These are phyloP conservation scores for Centroberyx gerrardi DNA, from an alignment of 2,797 vertebrate genomes.

Conservation along the genomic window DNA sequence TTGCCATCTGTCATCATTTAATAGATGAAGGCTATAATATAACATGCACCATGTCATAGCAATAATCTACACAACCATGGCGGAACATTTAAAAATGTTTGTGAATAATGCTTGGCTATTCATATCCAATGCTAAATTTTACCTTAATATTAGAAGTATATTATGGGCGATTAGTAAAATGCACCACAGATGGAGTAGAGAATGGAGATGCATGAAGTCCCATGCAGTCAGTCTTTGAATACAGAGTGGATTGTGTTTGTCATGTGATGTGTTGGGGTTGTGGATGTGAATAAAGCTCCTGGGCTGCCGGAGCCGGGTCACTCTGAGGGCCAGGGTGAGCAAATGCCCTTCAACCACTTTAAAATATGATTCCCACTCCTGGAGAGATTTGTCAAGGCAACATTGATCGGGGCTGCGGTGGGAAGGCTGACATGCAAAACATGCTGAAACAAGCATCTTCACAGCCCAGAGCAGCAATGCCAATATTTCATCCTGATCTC, in stretches of 20 bases:
- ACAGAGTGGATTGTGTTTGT: slow-evolving; percentile 54
- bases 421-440: slow-evolving; percentile 79
- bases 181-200: slow-evolving; percentile 24
- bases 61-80: neutral
- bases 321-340: slow-evolving; percentile 49
- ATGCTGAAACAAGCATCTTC: slow-evolving; percentile 86
- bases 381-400: slow-evolving; percentile 76
- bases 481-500: slow-evolving; percentile 83
- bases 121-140: slow-evolving; percentile 8
- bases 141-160: neutral
- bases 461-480: slow-evolving; percentile 62
- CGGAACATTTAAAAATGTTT: neutral
- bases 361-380: slow-evolving; percentile 75
- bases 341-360: slow-evolving; percentile 72
- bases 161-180: slow-evolving; percentile 8
- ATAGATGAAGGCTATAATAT: neutral
- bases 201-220: slow-evolving; percentile 30
- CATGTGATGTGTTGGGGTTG: slow-evolving; percentile 47
- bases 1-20: neutral
- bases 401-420: slow-evolving; percentile 76
- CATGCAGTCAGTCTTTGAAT: slow-evolving; percentile 40
- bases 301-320: slow-evolving; percentile 45
- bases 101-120: neutral
- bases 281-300: slow-evolving; percentile 41
- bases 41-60: neutral